Evolutionary conservation across 2,113 vertebrate genomes (phyloP).

Genomic region (Esox niger): DNA sequence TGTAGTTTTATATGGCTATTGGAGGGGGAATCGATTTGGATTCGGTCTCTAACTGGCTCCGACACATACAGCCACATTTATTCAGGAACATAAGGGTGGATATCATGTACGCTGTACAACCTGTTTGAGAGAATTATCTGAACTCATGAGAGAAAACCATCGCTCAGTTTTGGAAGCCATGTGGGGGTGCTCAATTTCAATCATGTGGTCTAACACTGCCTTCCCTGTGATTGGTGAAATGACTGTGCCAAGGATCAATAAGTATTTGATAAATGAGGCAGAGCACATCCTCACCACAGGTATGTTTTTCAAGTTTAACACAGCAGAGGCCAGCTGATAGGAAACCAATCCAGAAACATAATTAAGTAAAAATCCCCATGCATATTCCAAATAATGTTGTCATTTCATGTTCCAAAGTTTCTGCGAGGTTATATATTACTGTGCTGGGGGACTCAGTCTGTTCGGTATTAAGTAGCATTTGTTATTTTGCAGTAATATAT

Average conservation of each 20-base stretch:
- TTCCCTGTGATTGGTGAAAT: slow-evolving; percentile 6
- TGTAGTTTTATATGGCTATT: slow-evolving; percentile 55
- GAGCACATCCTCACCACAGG: background rate
- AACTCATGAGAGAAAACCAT: background rate
- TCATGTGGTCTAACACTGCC: background rate
- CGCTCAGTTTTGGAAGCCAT: no score
- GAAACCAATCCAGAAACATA: no score
- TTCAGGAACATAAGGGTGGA: slow-evolving; percentile 35
- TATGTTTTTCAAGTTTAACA: background rate
- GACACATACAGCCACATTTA: slow-evolving; percentile 58
- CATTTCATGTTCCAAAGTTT: background rate
- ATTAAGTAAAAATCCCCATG: no score
- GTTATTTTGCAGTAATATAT: no score
- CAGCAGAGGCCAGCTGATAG: no score
- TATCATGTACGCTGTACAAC: background rate
- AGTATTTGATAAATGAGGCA: background rate
- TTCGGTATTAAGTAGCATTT: no score
- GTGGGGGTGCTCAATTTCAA: no score
- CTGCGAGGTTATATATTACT: no score
- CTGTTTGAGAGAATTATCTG: background rate
- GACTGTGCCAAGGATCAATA: background rate
- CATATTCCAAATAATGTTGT: background rate
- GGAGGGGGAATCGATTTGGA: slow-evolving; percentile 64
- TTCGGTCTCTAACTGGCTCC: slow-evolving; percentile 61
- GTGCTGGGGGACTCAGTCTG: no score